Evolutionary conservation across 2,113 vertebrate genomes (phyloP).

Genomic region (Geococcyx californianus): DNA sequence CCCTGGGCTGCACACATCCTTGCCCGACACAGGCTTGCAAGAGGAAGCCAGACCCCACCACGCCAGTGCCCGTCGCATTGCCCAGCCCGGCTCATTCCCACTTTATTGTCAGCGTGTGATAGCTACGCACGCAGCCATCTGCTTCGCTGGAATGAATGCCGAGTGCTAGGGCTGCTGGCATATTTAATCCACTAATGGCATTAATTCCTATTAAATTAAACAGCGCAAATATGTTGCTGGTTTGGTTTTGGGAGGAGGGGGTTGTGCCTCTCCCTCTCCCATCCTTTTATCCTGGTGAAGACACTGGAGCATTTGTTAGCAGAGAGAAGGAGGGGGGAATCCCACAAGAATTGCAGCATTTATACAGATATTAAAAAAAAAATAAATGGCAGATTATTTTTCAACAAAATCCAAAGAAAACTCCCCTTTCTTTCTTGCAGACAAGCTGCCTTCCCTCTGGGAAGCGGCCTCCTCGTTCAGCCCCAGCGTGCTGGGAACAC

Average conservation of each 20-base stretch:
- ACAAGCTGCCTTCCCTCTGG: constrained; percentile 38
- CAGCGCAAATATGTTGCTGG: constrained; percentile 37
- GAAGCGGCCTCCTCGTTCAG: background rate
- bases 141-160: background rate
- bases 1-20: background rate
- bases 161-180: background rate
- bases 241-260: background rate
- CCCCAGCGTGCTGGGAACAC: constrained; percentile 13
- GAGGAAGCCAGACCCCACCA: background rate
- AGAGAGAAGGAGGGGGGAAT: background rate
- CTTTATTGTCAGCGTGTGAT: background rate
- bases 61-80: accelerated
- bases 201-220: constrained; percentile 64
- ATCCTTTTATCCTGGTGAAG: constrained; percentile 23
- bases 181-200: constrained; percentile 49
- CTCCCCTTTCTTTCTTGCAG: constrained; percentile 29
- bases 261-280: background rate
- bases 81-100: background rate
- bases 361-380: background rate
- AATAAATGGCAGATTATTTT: constrained; percentile 16
- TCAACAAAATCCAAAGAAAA: constrained; percentile 26
- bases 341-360: constrained; percentile 37
- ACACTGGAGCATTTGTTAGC: constrained; percentile 42
- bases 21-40: background rate
- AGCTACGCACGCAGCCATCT: background rate